Evolutionary conservation across 2,113 vertebrate genomes (phyloP), one percentile per base, ranked within the genome.

Genomic region (Pterophyllum scalare): DNA sequence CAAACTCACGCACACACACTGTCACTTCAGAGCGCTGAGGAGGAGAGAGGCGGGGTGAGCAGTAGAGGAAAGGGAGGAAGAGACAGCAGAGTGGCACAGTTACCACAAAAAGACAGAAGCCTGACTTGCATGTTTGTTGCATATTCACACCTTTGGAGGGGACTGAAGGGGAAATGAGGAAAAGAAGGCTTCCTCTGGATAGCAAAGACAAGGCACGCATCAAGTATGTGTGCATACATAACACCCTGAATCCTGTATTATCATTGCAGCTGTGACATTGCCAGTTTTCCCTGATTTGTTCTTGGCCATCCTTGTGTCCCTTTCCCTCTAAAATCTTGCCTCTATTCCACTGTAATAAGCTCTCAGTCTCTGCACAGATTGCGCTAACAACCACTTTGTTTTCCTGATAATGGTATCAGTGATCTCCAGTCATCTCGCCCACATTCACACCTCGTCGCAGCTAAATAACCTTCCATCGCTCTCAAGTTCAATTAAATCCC

Each of bases 401-500:
- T 91, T 87, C 75, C 87, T 85, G 80, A 91, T 92, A 90, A 92
- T 89, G 84, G 87, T 91, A 87, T 93, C 92, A 56, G 88, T 90
- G 86, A 93, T 94, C 92, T 90, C 79, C 84, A 89, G 83, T 91
- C 89, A 93, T 91, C 91, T 93, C 86, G 56, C 87, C 87, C 92
- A 91, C 91, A 86, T 87, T 90, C 85, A 75, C 89, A 91, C 89
- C 87, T 87, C 90, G 77, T 81, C 43, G 75, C 84, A 80, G 89
- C 90, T 86, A 90, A 93, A 94, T 92, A 94, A 94, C 94, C 94
- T 93, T 93, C 92, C 89, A 75, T 81, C 49, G 85, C 92, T 94
- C 92, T 94, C 92, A 88, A 95, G 92, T 95, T 93, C 93, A 95
- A 96, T 95, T 95, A 94, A 93, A 89, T 90, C 86, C 80, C 86